phyloP scores from a whole-genome alignment of 2,888 invertebrate species.

The Leptopterna dolabrata region DNA sequence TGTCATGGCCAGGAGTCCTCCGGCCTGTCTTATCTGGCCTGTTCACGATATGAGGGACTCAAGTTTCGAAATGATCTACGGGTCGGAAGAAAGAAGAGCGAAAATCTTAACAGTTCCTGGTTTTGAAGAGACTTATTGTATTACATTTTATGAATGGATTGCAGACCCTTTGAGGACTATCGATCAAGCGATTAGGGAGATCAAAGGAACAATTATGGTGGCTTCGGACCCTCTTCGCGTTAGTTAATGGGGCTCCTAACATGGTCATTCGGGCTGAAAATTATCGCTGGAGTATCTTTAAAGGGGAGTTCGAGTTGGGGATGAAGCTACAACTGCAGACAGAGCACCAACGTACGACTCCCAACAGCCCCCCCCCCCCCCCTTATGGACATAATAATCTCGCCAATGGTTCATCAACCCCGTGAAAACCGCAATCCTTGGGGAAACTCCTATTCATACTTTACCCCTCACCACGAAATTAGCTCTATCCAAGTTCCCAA shows the following conservation, averaged over 20 bases:
- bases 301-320: not conserved
- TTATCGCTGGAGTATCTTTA: constrained; percentile 29
- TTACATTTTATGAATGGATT: constrained; percentile 21
- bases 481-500: too few species aligned
- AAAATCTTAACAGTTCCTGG: not conserved
- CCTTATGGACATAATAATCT: too few species aligned
- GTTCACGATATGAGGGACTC: not conserved
- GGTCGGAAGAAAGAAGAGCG: not conserved
- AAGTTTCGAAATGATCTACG: not conserved
- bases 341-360: not conserved
- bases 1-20: not conserved
- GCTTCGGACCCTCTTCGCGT: not conserved
- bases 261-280: constrained; percentile 41
- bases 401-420: too few species aligned
- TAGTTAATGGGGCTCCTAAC: constrained; percentile 40
- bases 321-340: not conserved
- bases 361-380: not conserved
- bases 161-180: constrained; percentile 9
- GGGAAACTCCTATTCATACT: too few species aligned
- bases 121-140: not conserved
- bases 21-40: not conserved
- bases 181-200: constrained; percentile 48
- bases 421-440: too few species aligned
- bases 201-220: constrained; percentile 48
- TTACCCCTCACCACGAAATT: too few species aligned